Conservation (phyloP, 2,113 vertebrate species). For the Alosa alosa region DNA sequence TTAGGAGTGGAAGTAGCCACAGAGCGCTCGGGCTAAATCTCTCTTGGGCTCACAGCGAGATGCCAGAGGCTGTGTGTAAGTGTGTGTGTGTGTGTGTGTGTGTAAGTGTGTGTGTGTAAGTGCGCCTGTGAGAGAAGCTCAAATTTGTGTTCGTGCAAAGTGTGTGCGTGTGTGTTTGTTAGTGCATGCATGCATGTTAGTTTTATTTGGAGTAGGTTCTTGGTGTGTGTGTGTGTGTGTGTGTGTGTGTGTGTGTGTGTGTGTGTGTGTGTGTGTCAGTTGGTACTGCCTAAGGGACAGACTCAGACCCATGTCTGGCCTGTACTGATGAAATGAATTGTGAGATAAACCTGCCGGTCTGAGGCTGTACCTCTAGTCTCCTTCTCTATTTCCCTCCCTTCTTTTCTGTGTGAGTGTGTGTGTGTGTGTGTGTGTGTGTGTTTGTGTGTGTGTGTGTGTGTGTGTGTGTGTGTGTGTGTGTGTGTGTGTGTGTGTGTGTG, state of each 20-base stretch:
- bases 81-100: constrained; percentile 3
- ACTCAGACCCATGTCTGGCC: constrained; percentile 5
- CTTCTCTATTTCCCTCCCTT: neutral
- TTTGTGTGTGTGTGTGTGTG: neutral
- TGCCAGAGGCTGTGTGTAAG: neutral
- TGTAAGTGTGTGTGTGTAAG: neutral
- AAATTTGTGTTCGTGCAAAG: neutral
- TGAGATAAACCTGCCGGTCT: neutral
- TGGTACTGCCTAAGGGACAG: neutral
- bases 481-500: neutral
- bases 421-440: neutral
- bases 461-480: no score
- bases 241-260: neutral
- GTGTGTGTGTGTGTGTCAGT: neutral
- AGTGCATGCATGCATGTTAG: neutral
- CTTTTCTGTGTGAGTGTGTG: neutral
- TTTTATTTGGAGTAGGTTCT: neutral
- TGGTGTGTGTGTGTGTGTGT: neutral
- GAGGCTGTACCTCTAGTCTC: neutral
- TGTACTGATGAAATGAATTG: neutral
- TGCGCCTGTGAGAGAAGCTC: neutral
- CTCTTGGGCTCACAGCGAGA: neutral
- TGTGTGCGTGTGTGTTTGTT: neutral
- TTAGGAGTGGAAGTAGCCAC: neutral
- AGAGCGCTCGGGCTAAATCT: neutral